Conservation (phyloP, 1,140 invertebrate species). For the Ips typographus region DNA sequence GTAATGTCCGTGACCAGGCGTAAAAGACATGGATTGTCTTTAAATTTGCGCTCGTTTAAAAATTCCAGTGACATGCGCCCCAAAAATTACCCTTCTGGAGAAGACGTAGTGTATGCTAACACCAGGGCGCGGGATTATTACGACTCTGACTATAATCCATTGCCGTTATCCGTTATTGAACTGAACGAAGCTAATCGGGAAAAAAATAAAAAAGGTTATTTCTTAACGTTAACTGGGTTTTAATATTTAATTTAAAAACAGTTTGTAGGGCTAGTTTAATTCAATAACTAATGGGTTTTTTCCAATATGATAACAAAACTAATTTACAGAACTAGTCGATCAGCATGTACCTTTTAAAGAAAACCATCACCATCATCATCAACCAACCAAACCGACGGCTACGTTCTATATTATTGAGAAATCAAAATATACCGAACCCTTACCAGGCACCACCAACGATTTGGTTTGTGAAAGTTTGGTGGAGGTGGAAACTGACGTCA, state of each 20-base stretch:
- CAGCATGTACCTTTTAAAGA: slow-evolving; percentile 13
- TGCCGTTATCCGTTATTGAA: slow-evolving; percentile 51
- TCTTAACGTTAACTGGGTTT: neutral
- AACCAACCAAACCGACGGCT: slow-evolving; percentile 27
- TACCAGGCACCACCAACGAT: slow-evolving; percentile 51
- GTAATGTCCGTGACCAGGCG: slow-evolving; percentile 30
- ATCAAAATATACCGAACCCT: slow-evolving; percentile 43
- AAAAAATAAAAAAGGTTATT: neutral
- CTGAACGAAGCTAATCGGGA: slow-evolving; percentile 45
- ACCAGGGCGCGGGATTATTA: slow-evolving; percentile 34
- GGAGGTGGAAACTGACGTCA: slow-evolving; percentile 66
- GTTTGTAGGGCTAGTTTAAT: too few species aligned
- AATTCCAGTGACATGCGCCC: slow-evolving; percentile 20
- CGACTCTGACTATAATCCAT: slow-evolving; percentile 43
- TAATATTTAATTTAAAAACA: neutral
- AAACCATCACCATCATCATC: neutral
- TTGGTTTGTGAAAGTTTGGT: slow-evolving; percentile 75
- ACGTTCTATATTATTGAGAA: slow-evolving; percentile 40
- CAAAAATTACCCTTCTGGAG: slow-evolving; percentile 15
- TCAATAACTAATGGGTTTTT: too few species aligned
- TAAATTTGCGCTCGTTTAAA: slow-evolving; percentile 22
- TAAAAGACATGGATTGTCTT: slow-evolving; percentile 13
- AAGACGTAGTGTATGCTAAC: slow-evolving; percentile 42
- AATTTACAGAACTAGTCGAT: slow-evolving; percentile 20
- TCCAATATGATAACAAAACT: too few species aligned